Evolutionary conservation across 1,140 invertebrate genomes (phyloP), one percentile per base, ranked within the genome.

Genomic region (Sipha flava): DNA sequence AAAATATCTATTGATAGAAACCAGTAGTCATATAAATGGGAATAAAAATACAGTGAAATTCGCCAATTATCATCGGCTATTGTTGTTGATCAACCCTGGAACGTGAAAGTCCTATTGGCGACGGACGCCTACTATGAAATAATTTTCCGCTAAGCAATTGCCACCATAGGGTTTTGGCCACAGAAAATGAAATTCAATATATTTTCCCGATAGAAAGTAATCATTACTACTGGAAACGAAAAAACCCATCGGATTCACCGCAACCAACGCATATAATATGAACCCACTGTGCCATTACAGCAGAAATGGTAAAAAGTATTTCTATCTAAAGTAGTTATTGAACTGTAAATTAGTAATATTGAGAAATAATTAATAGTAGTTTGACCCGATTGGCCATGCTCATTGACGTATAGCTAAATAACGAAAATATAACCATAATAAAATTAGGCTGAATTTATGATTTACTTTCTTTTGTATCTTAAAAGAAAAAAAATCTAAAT

Each of bases 41-140:
- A 37, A 77, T 57, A 37, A 29, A 59, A 57, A 77, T 40, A 54
- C 52, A 77, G 73, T 57, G 73, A 77, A 77, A 77, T 75, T 75
- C 49, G 14, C 34, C 72, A 75, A 75, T 77, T 77, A 77, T 77
- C 73, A 77, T 77, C 34, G 52, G 52, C 73, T 77, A 77, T 77
- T 77, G 73, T 77, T 77, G 34, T 59, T 59, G 73, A 59, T 77
- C 73, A 54, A 77, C 52, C 73, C 52, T 57, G 73, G 73, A 77
- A 77, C 73, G 73, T 77, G 73, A 77, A 77, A 77, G 73, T 77
- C 34, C 12, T 18, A 47, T 45, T 47, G 43, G 16, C 66, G 43
- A 29, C 66, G 23, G 29, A 26, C 66, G 23, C 40, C 64, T 26
- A 68, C 40, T 26, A 14, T 14, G 21, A 43, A 64, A 64, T n/a